These are phyloP conservation scores for Nasonia vitripennis DNA, from an alignment of 1,140 invertebrate species.

Conservation along the genomic window DNA sequence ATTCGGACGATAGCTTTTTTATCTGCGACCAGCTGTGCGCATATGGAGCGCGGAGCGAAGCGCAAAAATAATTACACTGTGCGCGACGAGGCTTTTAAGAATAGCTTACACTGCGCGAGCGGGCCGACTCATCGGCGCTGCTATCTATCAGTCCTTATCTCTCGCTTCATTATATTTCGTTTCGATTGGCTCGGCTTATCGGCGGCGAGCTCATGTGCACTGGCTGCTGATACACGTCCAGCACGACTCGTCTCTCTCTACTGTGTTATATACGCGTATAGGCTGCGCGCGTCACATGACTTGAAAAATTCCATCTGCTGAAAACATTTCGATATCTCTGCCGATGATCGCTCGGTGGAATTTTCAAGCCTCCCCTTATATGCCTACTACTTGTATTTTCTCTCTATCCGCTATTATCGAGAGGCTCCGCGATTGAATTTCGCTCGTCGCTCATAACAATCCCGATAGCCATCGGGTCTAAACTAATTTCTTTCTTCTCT, in stretches of 20 bases:
- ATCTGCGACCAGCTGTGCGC: neutral
- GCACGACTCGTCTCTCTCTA: neutral
- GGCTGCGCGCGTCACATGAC: constrained; percentile 9
- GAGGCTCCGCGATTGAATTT: neutral
- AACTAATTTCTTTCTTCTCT: neutral
- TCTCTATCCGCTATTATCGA: constrained; percentile 28
- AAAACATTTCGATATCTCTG: neutral
- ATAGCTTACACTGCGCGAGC: neutral
- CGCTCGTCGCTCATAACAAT: neutral
- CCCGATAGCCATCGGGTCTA: no score
- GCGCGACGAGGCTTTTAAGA: neutral
- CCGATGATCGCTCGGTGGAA: neutral
- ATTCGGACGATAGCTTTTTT: neutral
- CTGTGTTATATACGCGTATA: neutral
- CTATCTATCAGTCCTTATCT: constrained; percentile 47
- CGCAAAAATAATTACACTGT: neutral
- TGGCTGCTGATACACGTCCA: constrained; percentile 52
- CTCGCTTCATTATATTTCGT: constrained; percentile 49
- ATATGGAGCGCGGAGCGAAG: neutral
- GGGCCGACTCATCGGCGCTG: constrained; percentile 39
- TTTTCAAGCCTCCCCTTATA: neutral
- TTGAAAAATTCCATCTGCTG: constrained; percentile 49
- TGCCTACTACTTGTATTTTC: no score
- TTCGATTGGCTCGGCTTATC: constrained; percentile 61
- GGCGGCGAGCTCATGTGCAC: constrained; percentile 55